phyloP scores from a whole-genome alignment of 2,113 vertebrate genomes.

The Neomonachus schauinslandi region DNA sequence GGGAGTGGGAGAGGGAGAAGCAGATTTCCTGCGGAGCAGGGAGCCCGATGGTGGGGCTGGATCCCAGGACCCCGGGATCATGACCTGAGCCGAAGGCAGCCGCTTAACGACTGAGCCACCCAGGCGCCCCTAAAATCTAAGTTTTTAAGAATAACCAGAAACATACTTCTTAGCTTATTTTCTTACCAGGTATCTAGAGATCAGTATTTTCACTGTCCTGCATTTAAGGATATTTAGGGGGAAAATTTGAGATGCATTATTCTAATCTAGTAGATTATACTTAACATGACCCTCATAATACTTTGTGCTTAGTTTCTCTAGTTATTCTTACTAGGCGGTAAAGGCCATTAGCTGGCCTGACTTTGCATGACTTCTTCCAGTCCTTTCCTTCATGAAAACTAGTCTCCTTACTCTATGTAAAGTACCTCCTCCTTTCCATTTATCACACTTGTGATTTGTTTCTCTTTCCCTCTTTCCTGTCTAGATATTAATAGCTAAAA shows the following conservation, averaged over 20 bases:
- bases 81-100: too few relatives aligned
- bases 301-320: neutral
- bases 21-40: too few relatives aligned
- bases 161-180: neutral
- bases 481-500: conserved; percentile 5
- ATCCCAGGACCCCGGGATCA: too few relatives aligned
- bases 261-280: neutral
- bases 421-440: neutral
- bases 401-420: neutral
- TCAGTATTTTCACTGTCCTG: neutral
- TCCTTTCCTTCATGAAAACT: neutral
- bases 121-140: neutral
- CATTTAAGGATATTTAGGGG: neutral
- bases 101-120: too few relatives aligned
- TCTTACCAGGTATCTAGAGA: neutral
- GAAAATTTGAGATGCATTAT: neutral
- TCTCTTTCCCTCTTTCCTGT: neutral
- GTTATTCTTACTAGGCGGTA: neutral
- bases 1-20: too few relatives aligned
- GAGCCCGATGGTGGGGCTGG: too few relatives aligned
- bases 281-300: neutral
- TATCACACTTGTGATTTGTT: neutral
- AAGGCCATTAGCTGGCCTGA: neutral
- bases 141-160: neutral
- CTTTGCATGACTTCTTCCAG: neutral